phyloP scores from a whole-genome alignment of 30 jellyfish, hydroid and myxozoan genomes.

The Chrysaora quinquecirrha region DNA sequence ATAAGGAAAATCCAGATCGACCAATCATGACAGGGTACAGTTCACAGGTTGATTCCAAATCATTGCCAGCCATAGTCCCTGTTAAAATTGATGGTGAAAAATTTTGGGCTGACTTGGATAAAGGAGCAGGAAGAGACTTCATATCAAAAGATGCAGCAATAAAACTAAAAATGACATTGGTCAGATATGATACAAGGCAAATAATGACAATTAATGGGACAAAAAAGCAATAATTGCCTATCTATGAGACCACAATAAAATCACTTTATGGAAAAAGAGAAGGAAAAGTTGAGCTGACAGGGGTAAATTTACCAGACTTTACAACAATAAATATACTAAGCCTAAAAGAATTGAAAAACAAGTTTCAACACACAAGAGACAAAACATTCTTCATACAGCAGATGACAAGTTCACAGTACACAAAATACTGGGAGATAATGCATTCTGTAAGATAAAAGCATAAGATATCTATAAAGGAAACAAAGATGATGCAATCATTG shows the following conservation, averaged over 20 bases:
- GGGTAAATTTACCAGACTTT: slow-evolving; percentile 49
- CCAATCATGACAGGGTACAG: background rate
- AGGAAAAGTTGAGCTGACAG: slow-evolving; percentile 54
- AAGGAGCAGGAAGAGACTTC: slow-evolving; percentile 45
- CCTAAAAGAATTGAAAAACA: slow-evolving; percentile 39
- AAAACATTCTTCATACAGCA: background rate
- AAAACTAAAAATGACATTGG: slow-evolving; percentile 2
- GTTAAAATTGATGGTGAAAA: slow-evolving; percentile 14
- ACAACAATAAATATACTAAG: slow-evolving; percentile 53
- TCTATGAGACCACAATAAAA: background rate
- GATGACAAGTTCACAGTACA: background rate
- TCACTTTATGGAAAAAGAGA: slow-evolving; percentile 28
- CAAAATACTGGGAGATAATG: background rate
- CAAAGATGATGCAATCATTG: slow-evolving; percentile 38
- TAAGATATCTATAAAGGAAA: slow-evolving; percentile 6
- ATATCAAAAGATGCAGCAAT: slow-evolving; percentile 12
- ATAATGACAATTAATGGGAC: slow-evolving; percentile 27
- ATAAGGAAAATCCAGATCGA: slow-evolving; percentile 35
- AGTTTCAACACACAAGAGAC: slow-evolving; percentile 53
- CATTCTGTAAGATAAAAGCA: background rate
- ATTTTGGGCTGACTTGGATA: slow-evolving; percentile 17
- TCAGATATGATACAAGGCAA: slow-evolving; percentile 29
- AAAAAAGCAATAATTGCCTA: slow-evolving; percentile 30
- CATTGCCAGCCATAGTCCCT: slow-evolving; percentile 32
- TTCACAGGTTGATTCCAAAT: background rate